Evolutionary conservation across 2,797 vertebrate species (phyloP), one percentile per base, ranked within the genome.

Genomic region (Tarsius wallacei): DNA sequence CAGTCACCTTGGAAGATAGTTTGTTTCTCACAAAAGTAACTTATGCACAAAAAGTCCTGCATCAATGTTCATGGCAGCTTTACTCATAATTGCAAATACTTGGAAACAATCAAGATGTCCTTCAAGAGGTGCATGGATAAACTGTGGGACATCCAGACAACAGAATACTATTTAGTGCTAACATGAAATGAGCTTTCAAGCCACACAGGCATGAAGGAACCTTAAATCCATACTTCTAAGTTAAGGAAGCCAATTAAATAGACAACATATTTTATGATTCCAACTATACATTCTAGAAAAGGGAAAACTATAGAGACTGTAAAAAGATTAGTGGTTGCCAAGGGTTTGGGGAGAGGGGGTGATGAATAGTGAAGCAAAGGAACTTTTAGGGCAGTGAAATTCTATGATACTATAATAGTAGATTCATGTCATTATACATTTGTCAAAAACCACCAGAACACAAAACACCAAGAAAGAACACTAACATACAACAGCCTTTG

Each of bases 191-290:
- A 87, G 55, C 31, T 70, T 63, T 19, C 5, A 33, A 57, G 53
- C 31, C 53, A 51, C 16, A 63, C 61, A 63, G 68, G 84, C 33
- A 64, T 11, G 53, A 82, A 78, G 8, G 11, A 96, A 96, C 16
- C 24, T 77, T 73, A 90, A 80, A 87, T n/a, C 2, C 55, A n/a
- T 36, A 57, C 19, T 80, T 92, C 5, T 77, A 92, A 53, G 21
- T 89, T 61, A 89, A 82, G 31, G 64, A 90, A 36, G 28, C 33
- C 73, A 76, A 66, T 9, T 51, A 42, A 95, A 93, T 42, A 66
- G 74, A n/a, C 36, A 17, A 77, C 8, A 11, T 22, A 33, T n/a
- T 73, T 6, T 78, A 59, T 42, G 24, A 33, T 81, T n/a, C 47
- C 77, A 85, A 76, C 42, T 51, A 77, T 22, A 81, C 6, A 80